These are phyloP conservation scores for Thysanoteuthis rhombus DNA, from an alignment of 2,888 invertebrate genomes.

Conservation along the genomic window DNA sequence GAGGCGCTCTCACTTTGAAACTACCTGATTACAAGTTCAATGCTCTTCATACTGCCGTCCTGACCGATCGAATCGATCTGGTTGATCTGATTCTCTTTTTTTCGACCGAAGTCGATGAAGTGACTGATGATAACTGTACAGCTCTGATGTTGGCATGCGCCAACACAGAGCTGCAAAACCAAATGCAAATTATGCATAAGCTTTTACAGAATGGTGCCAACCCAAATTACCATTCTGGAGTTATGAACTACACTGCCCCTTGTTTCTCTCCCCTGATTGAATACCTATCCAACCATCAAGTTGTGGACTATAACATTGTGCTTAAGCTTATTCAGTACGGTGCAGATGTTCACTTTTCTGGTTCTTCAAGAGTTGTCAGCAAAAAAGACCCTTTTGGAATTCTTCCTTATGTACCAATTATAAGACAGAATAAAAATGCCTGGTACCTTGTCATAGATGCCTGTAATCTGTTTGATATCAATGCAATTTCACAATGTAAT, in stretches of 20 bases:
- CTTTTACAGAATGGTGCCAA: conserved; percentile 60
- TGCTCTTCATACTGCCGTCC: conserved; percentile 85
- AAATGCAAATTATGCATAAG: conserved; percentile 52
- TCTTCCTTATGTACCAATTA: conserved; percentile 80
- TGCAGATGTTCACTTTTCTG: conserved; percentile 71
- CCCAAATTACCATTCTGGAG: conserved; percentile 69
- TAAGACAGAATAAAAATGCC: conserved; percentile 72
- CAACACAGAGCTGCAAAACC: conserved; percentile 52
- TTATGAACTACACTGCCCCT: conserved; percentile 71
- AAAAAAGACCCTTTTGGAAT: conserved; percentile 80
- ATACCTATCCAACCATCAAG: conserved; percentile 76
- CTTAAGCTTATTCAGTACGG: conserved; percentile 80
- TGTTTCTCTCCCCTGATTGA: conserved; percentile 83
- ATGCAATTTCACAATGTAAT: conserved; percentile 81
- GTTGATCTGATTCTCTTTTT: conserved; percentile 65
- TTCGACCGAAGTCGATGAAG: conserved; percentile 69
- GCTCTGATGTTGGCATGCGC: conserved; percentile 68
- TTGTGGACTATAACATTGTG: conserved; percentile 75
- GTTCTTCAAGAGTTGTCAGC: conserved; percentile 63
- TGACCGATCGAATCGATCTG: conserved; percentile 68
- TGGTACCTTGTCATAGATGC: conserved; percentile 77
- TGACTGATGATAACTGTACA: conserved; percentile 66
- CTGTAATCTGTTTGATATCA: conserved; percentile 81
- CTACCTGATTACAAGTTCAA: conserved; percentile 76
- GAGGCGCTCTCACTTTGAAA: conserved; percentile 80